Base-by-base conservation (phyloP, 2,797 vertebrate genomes). In the Eupleurogrammus muticus region DNA sequence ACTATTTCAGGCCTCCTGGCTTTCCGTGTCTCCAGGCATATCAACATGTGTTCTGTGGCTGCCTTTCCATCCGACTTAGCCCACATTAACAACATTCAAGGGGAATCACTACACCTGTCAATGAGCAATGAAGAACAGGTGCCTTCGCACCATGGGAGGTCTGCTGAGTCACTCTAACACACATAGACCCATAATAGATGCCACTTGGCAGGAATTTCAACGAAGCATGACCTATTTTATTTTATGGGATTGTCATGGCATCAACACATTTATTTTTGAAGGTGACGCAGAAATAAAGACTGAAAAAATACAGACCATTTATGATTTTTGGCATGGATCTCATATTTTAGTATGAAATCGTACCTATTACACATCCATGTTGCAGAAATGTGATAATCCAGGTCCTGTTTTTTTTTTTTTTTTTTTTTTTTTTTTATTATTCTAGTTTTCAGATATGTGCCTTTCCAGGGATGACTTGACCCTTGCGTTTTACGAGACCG, bases 31-130 rank as follows among this genome's bases (percentile, higher is more conserved):
- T 70, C 48, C 9, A 44, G 49, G 64, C 6, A 16, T 19, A 47
- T 55, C 64, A 14, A 0, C 21, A 38, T 75, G 60, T 79, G 70
- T 67, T 80, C 73, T 38, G 35, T 51, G 47, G 60, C 77, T 79
- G 69, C 66, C 56, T 73, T 66, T 82, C 81, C 79, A 63, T 88
- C 80, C 73, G 85, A 85, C 80, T 75, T 74, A 74, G 76, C 57
- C 56, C 70, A 70, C 28, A 35, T 74, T 88, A 74, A 80, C 84
- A 82, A 77, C 71, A 84, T 87, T 76, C 85, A 79, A 53, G 24
- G 70, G 52, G 60, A 76, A 80, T 13, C 51, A 72, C 66, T 87
- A 77, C 87, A 87, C 85, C 87, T 90, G 80, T 85, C 77, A 56
- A 53, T 51, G 62, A 74, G 79, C 73, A 49, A 54, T 61, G 79